Evolutionary conservation across 2,113 vertebrate species (phyloP), one percentile per base, ranked within the genome.

Genomic region (Rattus norvegicus): DNA sequence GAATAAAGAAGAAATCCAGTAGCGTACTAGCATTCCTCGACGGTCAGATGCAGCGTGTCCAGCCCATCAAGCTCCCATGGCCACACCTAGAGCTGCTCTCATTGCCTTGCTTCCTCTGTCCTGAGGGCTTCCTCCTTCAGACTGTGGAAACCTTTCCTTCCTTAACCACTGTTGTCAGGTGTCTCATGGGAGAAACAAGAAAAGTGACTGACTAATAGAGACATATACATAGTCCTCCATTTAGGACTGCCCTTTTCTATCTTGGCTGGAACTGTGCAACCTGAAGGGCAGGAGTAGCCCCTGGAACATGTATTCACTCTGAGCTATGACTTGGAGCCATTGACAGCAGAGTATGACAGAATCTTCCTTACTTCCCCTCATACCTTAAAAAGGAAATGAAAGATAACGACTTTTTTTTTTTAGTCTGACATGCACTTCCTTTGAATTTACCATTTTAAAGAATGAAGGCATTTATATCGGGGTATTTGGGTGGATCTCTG

Each of bases 371-470:
- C 72, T 90, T 93, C 69, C 83, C 22, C 54, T 87, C 5, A 43
- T 70, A 61, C 59, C 77, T 69, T 72, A 54, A 12, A 88, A 59
- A 88, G 75, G 43, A 80, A 70, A 19, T 93, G 92, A 96, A 90
- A 96, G 90, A 81, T 47, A 43, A 61, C 70, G 22, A 13, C 52
- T 43, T 76, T n/a, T 70, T n/a, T 70, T 28, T 28, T 36, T 93
- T 91, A 76, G 79, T 89, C 84, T 4, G 14, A 52, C 8, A 2
- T 17, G 26, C 8, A 43, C 69, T 90, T 10, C 93, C 72, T 77
- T 84, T 93, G 75, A 85, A 92, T 93, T 92, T 90, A 47, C 63
- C 20, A 65, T 65, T 94, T 43, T 73, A 30, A 87, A 93, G 75
- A 96, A 80, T 69, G 86, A 95, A 80, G 61, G 12, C 26, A 93